Evolutionary conservation across 2,888 invertebrate genomes (phyloP).

Genomic region (Nipponacmea schrenckii): DNA sequence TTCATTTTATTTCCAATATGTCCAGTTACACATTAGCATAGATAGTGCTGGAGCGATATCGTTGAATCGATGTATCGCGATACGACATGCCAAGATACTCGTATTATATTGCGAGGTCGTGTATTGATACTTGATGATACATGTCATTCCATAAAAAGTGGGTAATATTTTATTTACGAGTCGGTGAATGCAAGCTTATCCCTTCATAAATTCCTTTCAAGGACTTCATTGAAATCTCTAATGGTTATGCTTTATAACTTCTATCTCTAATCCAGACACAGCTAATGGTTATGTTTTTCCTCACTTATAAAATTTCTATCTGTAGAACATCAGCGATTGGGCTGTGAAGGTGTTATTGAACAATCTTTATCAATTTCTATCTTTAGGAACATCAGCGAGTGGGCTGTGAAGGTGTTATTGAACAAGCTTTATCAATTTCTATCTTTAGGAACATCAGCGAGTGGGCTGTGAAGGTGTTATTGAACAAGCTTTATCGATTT

Average conservation of each 20-base stretch:
- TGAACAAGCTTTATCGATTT: conserved; percentile 59
- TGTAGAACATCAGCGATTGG: conserved; percentile 57
- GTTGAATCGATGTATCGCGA: too few species aligned
- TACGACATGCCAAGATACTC: too few species aligned
- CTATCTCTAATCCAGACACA: neutral
- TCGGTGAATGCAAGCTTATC: too few species aligned
- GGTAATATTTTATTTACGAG: too few species aligned
- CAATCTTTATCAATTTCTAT: conserved; percentile 57
- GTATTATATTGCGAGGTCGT: too few species aligned
- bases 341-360: conserved; percentile 63
- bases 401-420: conserved; percentile 61
- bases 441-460: conserved; percentile 57
- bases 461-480: conserved; percentile 61
- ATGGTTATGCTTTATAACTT: too few species aligned
- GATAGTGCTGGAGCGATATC: too few species aligned
- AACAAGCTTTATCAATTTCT: conserved; percentile 58
- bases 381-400: conserved; percentile 58
- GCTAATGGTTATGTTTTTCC: neutral
- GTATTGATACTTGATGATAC: too few species aligned
- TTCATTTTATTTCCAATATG: neutral
- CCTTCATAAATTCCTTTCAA: too few species aligned
- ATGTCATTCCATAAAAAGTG: too few species aligned
- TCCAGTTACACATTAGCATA: too few species aligned
- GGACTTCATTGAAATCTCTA: too few species aligned
- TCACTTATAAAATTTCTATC: neutral